Percentiles rank a stretch among this genome's conserved stretches.
Evolutionary conservation across 2,113 vertebrate species (phyloP).

Genomic region (Gavia stellata): DNA sequence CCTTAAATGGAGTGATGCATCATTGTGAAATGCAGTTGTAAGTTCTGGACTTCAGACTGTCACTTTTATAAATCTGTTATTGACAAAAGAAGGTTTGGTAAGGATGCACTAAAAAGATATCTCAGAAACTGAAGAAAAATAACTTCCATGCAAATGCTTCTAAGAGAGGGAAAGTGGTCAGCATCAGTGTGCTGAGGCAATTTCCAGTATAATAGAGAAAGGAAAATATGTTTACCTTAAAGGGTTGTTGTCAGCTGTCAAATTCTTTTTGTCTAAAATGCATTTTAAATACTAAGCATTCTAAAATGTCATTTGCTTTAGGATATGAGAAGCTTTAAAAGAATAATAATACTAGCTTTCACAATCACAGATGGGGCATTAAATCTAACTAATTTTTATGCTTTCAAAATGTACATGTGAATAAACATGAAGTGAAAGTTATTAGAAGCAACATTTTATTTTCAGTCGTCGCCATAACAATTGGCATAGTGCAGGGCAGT

Average conservation of each 20-base stretch:
- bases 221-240: background rate
- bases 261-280: background rate
- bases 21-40: background rate
- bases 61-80: background rate
- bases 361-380: background rate
- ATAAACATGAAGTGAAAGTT: background rate
- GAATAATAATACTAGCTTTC: background rate
- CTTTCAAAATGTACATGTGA: background rate
- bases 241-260: background rate
- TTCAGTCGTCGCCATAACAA: background rate
- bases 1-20: background rate
- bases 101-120: background rate
- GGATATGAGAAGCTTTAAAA: background rate
- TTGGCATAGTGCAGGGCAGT: background rate
- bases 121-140: background rate
- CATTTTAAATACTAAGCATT: background rate
- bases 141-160: background rate
- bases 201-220: background rate
- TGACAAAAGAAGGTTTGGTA: background rate
- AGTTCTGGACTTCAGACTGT: background rate
- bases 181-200: background rate
- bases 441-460: background rate
- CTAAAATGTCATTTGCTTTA: background rate
- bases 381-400: background rate
- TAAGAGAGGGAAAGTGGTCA: background rate